Percentiles rank a stretch among this genome's conserved stretches.
Conservation (phyloP, 1,140 invertebrate genomes). For the Calephelis nemesis region DNA sequence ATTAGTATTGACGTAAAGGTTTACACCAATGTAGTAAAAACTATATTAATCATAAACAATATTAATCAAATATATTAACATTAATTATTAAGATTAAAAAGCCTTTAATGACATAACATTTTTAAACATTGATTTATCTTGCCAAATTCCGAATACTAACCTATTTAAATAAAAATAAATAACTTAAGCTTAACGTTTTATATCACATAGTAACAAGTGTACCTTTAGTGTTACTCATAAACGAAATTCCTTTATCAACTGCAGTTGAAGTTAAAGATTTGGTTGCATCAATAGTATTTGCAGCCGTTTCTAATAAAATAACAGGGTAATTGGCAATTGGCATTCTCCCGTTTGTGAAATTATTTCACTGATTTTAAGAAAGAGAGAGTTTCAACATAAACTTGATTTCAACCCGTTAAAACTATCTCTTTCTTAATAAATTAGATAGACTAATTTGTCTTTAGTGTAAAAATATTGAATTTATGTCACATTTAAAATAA, state of each 20-base stretch:
- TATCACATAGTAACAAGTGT: not conserved
- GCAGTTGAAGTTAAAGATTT: slow-evolving; percentile 30
- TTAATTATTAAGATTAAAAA: no score
- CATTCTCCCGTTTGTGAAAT: no score
- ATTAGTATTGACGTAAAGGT: no score
- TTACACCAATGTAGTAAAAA: no score
- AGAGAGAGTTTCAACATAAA: not conserved
- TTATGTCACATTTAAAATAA: not conserved
- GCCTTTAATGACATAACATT: no score
- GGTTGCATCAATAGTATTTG: slow-evolving; percentile 30
- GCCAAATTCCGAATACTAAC: no score
- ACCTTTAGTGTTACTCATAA: slow-evolving; percentile 32
- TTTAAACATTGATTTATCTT: no score
- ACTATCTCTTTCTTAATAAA: not conserved
- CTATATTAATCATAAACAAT: no score
- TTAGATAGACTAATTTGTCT: no score
- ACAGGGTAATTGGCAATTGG: not conserved
- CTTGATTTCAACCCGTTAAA: not conserved
- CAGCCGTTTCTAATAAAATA: slow-evolving; percentile 3
- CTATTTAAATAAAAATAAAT: no score
- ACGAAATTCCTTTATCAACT: slow-evolving; percentile 27
- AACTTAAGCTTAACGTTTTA: not conserved
- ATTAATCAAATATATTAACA: no score
- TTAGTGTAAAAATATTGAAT: not conserved
- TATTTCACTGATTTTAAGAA: no score